Conservation (phyloP, 2,113 vertebrate species). For the Dryoscopus gambensis region DNA sequence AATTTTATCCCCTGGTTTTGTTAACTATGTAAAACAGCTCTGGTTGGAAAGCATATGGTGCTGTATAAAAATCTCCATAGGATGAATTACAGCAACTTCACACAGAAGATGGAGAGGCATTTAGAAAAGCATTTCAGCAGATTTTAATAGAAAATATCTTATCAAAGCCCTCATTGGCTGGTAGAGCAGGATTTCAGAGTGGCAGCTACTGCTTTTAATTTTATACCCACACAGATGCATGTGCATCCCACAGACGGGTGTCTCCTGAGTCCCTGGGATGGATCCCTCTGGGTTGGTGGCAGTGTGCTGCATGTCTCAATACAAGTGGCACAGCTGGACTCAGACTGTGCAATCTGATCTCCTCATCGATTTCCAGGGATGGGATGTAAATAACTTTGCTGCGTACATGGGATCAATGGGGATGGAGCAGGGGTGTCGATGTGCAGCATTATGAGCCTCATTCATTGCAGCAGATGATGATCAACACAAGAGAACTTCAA, state of each 20-base stretch:
- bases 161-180: background rate
- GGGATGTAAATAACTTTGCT: slow-evolving; percentile 5
- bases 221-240: background rate
- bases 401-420: background rate
- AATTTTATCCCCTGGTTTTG: slow-evolving; percentile 38
- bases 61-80: background rate
- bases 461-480: background rate
- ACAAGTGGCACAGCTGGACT: background rate
- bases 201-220: background rate
- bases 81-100: background rate
- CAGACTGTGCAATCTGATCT: background rate
- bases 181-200: background rate
- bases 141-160: slow-evolving; percentile 9
- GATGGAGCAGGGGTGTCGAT: background rate
- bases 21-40: slow-evolving; percentile 1
- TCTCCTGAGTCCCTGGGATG: background rate
- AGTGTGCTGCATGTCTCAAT: background rate
- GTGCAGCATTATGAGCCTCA: background rate
- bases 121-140: background rate
- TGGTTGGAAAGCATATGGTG: slow-evolving; percentile 35
- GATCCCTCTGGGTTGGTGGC: background rate
- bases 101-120: background rate
- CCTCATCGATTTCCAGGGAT: background rate
- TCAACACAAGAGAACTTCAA: slow-evolving; percentile 10
- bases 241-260: background rate